These are phyloP conservation scores for Drosophila tropicalis DNA, from an alignment of 1,140 invertebrate genomes.

Conservation along the genomic window DNA sequence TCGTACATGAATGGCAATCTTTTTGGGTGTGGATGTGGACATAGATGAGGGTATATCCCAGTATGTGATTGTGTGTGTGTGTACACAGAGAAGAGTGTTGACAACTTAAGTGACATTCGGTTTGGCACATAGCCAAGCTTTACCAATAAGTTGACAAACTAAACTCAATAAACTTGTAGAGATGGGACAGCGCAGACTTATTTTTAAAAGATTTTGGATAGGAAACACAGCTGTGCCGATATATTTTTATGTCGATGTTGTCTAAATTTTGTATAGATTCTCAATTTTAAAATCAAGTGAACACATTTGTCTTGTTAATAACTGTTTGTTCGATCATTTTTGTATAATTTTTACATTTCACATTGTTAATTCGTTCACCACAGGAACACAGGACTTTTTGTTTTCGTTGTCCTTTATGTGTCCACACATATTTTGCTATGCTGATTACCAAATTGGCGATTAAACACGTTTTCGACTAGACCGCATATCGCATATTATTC, in stretches of 20 bases:
- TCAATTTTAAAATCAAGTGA: too few species aligned
- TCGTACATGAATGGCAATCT: slow-evolving; percentile 44
- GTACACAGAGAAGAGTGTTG: slow-evolving; percentile 56
- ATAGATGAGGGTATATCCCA: slow-evolving; percentile 1
- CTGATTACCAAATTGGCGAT: not conserved
- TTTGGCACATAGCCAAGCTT: slow-evolving; percentile 25
- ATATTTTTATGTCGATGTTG: too few species aligned
- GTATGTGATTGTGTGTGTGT: slow-evolving; percentile 22
- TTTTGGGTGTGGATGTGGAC: slow-evolving; percentile 1
- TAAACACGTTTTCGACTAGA: slow-evolving; percentile 28
- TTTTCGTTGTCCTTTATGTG: not conserved
- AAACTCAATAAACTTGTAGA: not conserved
- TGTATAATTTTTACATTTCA: not conserved
- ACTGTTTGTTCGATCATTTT: not conserved
- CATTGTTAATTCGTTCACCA: not conserved
- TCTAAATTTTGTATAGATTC: too few species aligned
- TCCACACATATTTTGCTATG: not conserved
- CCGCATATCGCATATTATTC: slow-evolving; percentile 22
- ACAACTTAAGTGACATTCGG: slow-evolving; percentile 78
- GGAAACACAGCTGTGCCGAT: not conserved
- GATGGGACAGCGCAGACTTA: not conserved
- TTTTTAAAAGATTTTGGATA: not conserved
- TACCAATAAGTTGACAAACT: slow-evolving; percentile 7
- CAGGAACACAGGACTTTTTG: not conserved
- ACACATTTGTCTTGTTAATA: too few species aligned